Conservation (phyloP, 30 jellyfish, hydroid and myxozoan genomes). For the Turritopsis dohrnii region DNA sequence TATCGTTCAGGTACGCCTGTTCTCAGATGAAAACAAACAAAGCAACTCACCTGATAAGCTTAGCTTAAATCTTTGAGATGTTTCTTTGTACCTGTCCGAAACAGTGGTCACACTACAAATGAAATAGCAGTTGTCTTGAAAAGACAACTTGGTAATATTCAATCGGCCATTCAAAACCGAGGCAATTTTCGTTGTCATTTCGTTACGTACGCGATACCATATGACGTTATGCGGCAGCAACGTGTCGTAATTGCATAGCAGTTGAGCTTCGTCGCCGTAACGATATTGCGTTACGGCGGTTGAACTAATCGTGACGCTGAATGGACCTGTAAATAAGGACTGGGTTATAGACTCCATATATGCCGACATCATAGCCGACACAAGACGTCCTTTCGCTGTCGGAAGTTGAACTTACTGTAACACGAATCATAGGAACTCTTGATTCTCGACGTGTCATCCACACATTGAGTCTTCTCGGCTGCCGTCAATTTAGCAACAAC, state of each 20-base stretch:
- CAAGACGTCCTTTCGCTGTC: too few relatives aligned
- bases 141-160: neutral
- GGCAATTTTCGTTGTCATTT: neutral
- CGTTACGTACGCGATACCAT: neutral
- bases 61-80: neutral
- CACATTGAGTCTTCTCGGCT: neutral
- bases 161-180: neutral
- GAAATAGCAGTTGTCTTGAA: neutral
- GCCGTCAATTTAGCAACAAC: neutral
- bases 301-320: neutral
- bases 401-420: neutral
- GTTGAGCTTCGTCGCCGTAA: neutral
- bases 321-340: neutral
- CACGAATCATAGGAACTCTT: neutral
- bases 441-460: neutral
- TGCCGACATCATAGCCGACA: too few relatives aligned
- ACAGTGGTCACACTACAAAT: conserved; percentile 5
- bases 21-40: too few relatives aligned
- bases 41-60: neutral
- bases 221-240: conserved; percentile 2
- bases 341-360: too few relatives aligned
- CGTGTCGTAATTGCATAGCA: neutral
- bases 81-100: neutral
- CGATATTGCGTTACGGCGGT: neutral
- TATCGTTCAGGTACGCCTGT: too few relatives aligned